phyloP scores from a whole-genome alignment of 2,888 invertebrate species.

The Acronicta alni region DNA sequence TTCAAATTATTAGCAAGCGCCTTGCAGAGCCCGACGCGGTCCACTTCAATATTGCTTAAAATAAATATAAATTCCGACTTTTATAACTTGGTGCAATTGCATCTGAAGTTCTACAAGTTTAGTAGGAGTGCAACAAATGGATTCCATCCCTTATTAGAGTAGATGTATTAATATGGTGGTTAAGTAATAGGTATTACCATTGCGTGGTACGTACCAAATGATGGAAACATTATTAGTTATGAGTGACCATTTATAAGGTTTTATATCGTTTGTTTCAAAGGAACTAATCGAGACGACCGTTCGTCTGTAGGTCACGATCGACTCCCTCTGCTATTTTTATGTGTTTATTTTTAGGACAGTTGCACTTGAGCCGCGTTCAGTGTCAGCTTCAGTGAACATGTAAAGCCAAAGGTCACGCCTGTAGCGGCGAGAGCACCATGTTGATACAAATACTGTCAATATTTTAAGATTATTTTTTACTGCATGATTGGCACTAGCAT shows the following conservation, averaged over 20 bases:
- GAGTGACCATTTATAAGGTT: too few species aligned
- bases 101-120: not conserved
- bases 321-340: not conserved
- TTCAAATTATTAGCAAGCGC: constrained; percentile 3
- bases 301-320: not conserved
- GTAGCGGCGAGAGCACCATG: too few species aligned
- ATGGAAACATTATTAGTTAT: too few species aligned
- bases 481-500: too few species aligned
- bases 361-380: not conserved
- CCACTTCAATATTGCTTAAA: constrained; percentile 8
- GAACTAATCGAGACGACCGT: too few species aligned
- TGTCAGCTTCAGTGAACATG: not conserved
- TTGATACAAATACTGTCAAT: too few species aligned
- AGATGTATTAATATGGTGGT: too few species aligned
- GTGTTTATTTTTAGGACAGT: not conserved
- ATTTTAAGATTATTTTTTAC: too few species aligned
- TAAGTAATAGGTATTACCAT: too few species aligned
- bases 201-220: too few species aligned
- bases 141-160: not conserved
- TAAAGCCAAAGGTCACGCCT: too few species aligned
- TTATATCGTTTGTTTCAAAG: too few species aligned
- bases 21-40: not conserved
- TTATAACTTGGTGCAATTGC: constrained; percentile 2
- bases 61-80: constrained; percentile 16
- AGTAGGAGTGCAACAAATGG: not conserved